Percentiles rank a stretch among this genome's conserved stretches.
Evolutionary conservation across 1,140 invertebrate species (phyloP).

Genomic region (Trichoplusia ni): DNA sequence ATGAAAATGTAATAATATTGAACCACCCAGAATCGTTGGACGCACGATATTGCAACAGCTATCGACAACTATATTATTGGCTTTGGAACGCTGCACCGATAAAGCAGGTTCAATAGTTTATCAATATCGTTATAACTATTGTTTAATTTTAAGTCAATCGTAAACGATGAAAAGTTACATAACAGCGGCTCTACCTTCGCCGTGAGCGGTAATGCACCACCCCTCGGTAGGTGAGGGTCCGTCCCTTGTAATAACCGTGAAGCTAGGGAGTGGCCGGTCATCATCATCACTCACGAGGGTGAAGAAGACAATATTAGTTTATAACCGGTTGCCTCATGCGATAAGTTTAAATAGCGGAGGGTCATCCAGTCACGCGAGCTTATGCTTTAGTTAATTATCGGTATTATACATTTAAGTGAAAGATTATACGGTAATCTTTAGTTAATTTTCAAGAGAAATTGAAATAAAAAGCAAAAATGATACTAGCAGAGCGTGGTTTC

Average conservation of each 20-base stretch:
- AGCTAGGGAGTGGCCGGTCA: slow-evolving; percentile 52
- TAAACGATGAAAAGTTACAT: slow-evolving; percentile 24
- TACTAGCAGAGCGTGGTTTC: slow-evolving; percentile 67
- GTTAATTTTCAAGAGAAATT: not conserved
- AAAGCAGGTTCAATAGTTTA: slow-evolving; percentile 41
- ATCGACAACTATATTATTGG: slow-evolving; percentile 18
- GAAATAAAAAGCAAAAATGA: not conserved
- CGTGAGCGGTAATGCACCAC: slow-evolving; percentile 33
- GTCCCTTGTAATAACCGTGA: slow-evolving; percentile 45
- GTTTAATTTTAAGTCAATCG: slow-evolving; percentile 7
- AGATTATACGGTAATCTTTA: too few species aligned
- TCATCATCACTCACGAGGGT: slow-evolving; percentile 52
- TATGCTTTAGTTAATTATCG: not conserved
- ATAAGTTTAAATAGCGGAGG: slow-evolving; percentile 22
- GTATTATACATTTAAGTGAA: too few species aligned
- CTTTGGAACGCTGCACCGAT: slow-evolving; percentile 27
- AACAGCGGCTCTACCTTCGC: slow-evolving; percentile 40
- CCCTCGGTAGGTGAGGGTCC: slow-evolving; percentile 34
- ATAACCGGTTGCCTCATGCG: slow-evolving; percentile 30
- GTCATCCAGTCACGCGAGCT: slow-evolving; percentile 29
- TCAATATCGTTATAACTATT: slow-evolving; percentile 22
- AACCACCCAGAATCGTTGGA: slow-evolving; percentile 21
- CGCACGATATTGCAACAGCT: slow-evolving; percentile 1
- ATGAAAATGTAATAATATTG: too few species aligned
- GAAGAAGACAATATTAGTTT: slow-evolving; percentile 46